phyloP scores from a whole-genome alignment of 2,113 vertebrate genomes.

The Meriones unguiculatus region DNA sequence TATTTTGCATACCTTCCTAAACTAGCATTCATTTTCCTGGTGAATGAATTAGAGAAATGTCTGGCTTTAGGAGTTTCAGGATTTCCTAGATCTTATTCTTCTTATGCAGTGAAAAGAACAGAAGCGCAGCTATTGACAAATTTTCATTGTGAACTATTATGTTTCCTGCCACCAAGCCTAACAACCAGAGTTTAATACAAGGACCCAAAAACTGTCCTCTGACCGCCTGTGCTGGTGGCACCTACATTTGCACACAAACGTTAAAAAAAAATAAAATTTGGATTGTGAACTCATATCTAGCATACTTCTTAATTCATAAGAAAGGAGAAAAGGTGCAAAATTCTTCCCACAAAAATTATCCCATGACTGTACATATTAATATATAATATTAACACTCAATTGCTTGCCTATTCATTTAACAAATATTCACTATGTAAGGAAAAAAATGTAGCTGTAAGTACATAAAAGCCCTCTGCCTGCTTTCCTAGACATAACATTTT shows the following conservation, averaged over 20 bases:
- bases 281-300: neutral
- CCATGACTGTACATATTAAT: neutral
- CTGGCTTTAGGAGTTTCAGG: neutral
- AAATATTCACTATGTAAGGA: constrained; percentile 52
- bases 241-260: neutral
- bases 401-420: constrained; percentile 10
- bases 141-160: neutral
- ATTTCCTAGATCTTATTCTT: neutral
- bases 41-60: neutral
- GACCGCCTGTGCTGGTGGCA: neutral
- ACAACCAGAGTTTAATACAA: neutral
- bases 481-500: neutral
- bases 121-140: constrained; percentile 26
- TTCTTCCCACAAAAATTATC: neutral
- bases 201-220: neutral
- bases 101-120: neutral
- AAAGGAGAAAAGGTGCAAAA: neutral
- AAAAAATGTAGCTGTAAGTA: constrained; percentile 3
- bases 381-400: constrained; percentile 11
- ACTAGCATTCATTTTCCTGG: neutral
- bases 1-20: neutral
- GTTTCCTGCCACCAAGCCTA: neutral
- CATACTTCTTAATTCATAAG: constrained; percentile 36
- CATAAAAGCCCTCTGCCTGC: neutral
- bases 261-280: neutral